phyloP scores from a whole-genome alignment of 2,113 vertebrate species.

The Ondatra zibethicus region DNA sequence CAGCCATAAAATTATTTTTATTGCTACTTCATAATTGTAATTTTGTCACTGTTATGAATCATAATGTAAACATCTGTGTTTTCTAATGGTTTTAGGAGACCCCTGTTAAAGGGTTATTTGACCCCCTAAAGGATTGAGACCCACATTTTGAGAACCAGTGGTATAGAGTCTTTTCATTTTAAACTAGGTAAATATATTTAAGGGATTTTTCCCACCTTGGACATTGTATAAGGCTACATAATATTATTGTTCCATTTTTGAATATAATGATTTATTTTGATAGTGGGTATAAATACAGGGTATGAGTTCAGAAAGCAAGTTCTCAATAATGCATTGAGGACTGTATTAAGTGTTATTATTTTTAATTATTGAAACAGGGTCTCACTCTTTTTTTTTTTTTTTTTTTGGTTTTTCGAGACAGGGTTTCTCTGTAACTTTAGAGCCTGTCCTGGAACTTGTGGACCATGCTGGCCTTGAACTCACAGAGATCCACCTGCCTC shows the following conservation, averaged over 20 bases:
- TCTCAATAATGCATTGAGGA: background rate
- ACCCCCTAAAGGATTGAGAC: too few species aligned
- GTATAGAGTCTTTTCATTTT: background rate
- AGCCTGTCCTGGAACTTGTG: too few species aligned
- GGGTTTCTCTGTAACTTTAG: too few species aligned
- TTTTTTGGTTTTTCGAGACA: too few species aligned
- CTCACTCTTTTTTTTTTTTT: background rate
- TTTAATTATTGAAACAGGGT: background rate
- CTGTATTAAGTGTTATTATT: background rate
- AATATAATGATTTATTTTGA: slow-evolving; percentile 41
- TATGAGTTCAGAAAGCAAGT: background rate
- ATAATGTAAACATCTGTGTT: background rate
- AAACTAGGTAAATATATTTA: slow-evolving; percentile 33
- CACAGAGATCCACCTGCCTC: too few species aligned
- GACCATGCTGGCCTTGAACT: too few species aligned
- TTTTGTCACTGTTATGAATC: background rate
- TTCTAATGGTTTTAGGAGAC: background rate
- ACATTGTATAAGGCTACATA: slow-evolving; percentile 1
- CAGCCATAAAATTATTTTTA: background rate
- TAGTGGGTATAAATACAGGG: background rate
- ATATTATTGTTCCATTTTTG: slow-evolving; percentile 6
- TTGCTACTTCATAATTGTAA: background rate
- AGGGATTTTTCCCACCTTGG: slow-evolving; percentile 26
- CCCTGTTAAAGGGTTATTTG: background rate
- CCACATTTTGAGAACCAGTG: background rate